phyloP scores from a whole-genome alignment of 2,113 vertebrate genomes.

The Toxotes chatareus region DNA sequence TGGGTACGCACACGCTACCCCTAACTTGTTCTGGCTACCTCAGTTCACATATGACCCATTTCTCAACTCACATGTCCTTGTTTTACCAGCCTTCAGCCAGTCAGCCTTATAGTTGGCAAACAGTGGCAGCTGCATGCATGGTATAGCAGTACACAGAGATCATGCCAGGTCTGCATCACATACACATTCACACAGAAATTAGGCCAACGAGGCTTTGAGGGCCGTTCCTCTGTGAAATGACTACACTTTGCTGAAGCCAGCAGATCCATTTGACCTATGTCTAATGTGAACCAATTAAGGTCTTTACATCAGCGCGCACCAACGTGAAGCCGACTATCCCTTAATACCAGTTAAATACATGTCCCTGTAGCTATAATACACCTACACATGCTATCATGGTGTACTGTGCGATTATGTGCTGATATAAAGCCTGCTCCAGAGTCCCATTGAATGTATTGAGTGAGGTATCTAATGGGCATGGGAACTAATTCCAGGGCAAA shows the following conservation, averaged over 20 bases:
- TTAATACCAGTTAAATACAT: conserved; percentile 81
- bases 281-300: conserved; percentile 79
- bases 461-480: conserved; percentile 80
- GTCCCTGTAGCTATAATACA: conserved; percentile 76
- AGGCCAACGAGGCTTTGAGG: conserved; percentile 61
- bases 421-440: conserved; percentile 74
- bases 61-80: conserved; percentile 58
- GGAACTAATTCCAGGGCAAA: conserved; percentile 81
- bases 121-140: conserved; percentile 43
- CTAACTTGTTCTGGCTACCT: conserved; percentile 71
- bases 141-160: conserved; percentile 47
- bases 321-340: conserved; percentile 69
- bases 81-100: conserved; percentile 60
- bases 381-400: conserved; percentile 74
- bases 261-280: conserved; percentile 77
- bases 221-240: conserved; percentile 56
- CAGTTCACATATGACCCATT: conserved; percentile 76
- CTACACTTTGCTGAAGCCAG: conserved; percentile 71
- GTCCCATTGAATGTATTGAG: conserved; percentile 71
- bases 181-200: conserved; percentile 57
- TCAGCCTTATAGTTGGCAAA: conserved; percentile 53
- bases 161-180: conserved; percentile 36
- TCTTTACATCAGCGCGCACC: conserved; percentile 69
- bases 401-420: conserved; percentile 71
- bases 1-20: conserved; percentile 51